Conservation (phyloP, 2,888 invertebrate species). For the Prenolepis imparis region DNA sequence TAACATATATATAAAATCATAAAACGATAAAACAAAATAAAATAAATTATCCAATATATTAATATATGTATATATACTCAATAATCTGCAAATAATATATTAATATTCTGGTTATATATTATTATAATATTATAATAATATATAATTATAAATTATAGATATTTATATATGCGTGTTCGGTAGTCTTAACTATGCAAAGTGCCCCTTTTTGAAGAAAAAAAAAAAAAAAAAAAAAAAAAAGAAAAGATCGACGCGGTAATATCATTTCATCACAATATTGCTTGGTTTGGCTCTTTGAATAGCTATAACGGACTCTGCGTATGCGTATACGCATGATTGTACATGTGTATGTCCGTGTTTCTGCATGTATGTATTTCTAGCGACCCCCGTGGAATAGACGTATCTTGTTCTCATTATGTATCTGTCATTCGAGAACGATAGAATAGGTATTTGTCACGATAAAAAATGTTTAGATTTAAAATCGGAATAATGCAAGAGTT, state of each 20-base stretch:
- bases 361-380: conserved; percentile 29
- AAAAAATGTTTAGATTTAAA: not conserved
- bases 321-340: conserved; percentile 23
- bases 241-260: conserved; percentile 80
- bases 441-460: not conserved
- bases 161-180: conserved; percentile 80
- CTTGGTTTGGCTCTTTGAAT: conserved; percentile 85
- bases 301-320: conserved; percentile 79
- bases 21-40: conserved; percentile 86
- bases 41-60: conserved; percentile 86
- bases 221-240: conserved; percentile 73
- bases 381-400: conserved; percentile 13
- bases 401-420: not conserved
- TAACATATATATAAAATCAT: conserved; percentile 85
- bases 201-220: conserved; percentile 73
- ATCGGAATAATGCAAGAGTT: not conserved
- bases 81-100: conserved; percentile 85
- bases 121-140: too few species aligned
- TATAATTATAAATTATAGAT: conserved; percentile 82
- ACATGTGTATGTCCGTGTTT: conserved; percentile 33
- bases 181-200: conserved; percentile 83
- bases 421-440: not conserved
- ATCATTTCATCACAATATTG: conserved; percentile 83
- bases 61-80: conserved; percentile 81
- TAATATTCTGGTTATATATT: conserved; percentile 84